Conservation (phyloP, 2,113 vertebrate species). For the Tupaia tana region DNA sequence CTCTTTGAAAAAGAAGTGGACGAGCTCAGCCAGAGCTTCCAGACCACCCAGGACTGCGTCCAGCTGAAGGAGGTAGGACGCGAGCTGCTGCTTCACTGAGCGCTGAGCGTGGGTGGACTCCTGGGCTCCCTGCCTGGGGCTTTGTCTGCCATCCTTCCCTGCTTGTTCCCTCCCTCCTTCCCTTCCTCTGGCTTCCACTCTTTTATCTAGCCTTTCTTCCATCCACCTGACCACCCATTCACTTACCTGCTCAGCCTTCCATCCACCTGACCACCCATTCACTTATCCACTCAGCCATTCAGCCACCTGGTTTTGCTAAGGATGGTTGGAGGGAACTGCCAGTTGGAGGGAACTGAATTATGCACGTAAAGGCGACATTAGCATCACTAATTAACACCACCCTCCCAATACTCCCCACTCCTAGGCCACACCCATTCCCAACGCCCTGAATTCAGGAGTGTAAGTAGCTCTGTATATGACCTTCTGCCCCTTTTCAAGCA, state of each 20-base stretch:
- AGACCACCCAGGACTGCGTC: conserved; percentile 76
- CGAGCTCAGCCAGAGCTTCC: conserved; percentile 87
- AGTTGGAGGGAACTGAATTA: no score
- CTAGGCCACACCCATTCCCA: background rate
- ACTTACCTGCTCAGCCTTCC: background rate
- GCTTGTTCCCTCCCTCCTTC: background rate
- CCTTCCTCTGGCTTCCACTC: background rate
- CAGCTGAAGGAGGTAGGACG: conserved; percentile 89
- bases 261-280: no score
- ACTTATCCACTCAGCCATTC: background rate
- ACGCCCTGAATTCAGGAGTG: background rate
- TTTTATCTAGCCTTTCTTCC: accelerated
- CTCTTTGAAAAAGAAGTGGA: conserved; percentile 91
- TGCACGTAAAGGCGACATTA: background rate
- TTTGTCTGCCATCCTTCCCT: background rate
- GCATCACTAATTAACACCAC: background rate
- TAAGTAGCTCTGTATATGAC: background rate
- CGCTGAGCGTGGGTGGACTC: background rate
- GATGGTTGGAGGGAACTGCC: background rate
- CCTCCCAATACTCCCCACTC: background rate
- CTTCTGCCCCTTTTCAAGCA: background rate
- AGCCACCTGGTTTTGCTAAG: background rate
- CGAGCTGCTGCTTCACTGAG: no score
- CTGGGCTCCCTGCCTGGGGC: background rate
- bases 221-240: background rate